phyloP scores from a whole-genome alignment of 2,888 invertebrate genomes.

The Branchellion lobata region DNA sequence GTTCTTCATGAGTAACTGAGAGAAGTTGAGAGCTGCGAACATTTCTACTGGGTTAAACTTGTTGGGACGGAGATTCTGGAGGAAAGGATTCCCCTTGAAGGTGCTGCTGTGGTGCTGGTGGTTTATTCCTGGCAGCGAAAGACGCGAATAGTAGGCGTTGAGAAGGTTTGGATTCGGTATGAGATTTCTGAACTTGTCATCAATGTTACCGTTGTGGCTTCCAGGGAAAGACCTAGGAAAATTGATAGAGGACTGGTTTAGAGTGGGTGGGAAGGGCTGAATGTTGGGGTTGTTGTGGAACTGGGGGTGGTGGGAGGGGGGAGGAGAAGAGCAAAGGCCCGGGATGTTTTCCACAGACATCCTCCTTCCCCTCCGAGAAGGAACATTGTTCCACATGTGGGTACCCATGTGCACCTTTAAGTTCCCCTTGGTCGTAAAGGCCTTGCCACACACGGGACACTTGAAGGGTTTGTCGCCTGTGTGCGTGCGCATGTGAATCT shows the following conservation, averaged over 20 bases:
- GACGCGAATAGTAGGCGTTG: slow-evolving; percentile 1
- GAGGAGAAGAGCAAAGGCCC: slow-evolving; percentile 41
- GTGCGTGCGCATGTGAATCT: slow-evolving; percentile 98
- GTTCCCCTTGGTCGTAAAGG: slow-evolving; percentile 89
- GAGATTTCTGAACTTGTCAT: background rate
- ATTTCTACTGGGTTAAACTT: slow-evolving; percentile 29
- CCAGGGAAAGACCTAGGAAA: background rate
- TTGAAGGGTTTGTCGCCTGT: slow-evolving; percentile 97
- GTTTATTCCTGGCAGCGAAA: background rate
- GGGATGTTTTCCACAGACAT: slow-evolving; percentile 81
- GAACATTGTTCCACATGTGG: slow-evolving; percentile 94
- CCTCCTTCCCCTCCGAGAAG: slow-evolving; percentile 86
- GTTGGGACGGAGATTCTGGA: slow-evolving; percentile 8
- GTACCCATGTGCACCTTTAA: slow-evolving; percentile 92
- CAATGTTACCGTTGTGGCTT: background rate
- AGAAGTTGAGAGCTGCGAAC: slow-evolving; percentile 40
- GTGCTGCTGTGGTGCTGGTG: background rate
- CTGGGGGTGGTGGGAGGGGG: slow-evolving; percentile 24
- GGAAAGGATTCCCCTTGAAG: background rate
- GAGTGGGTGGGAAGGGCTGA: slow-evolving; percentile 11
- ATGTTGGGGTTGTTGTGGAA: slow-evolving; percentile 9
- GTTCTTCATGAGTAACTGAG: slow-evolving; percentile 21
- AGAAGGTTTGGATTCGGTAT: background rate
- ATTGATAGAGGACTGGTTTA: slow-evolving; percentile 10
- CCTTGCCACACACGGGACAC: slow-evolving; percentile 69